phyloP scores from a whole-genome alignment of 2,113 vertebrate genomes.

The Aegotheles bennettii region DNA sequence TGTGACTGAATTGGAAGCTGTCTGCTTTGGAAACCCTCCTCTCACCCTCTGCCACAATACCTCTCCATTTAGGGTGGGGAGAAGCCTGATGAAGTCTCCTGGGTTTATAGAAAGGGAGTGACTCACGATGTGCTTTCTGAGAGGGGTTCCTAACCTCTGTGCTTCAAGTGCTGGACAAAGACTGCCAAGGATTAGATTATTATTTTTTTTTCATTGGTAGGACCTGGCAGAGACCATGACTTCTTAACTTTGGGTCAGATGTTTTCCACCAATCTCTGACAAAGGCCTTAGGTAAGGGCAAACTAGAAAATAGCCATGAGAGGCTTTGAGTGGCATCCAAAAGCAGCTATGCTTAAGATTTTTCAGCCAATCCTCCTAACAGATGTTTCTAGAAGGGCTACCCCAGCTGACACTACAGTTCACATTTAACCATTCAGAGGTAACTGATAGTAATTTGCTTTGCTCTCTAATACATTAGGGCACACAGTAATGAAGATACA shows the following conservation, averaged over 20 bases:
- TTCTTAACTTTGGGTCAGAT: neutral
- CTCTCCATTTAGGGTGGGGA: neutral
- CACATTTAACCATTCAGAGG: neutral
- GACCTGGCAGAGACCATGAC: neutral
- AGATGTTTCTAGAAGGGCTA: neutral
- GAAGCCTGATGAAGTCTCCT: neutral
- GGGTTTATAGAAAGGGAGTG: neutral
- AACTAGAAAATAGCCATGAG: neutral
- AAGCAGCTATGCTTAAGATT: neutral
- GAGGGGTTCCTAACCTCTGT: neutral
- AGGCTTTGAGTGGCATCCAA: neutral
- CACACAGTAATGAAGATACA: neutral
- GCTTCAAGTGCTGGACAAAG: neutral
- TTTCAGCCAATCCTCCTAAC: neutral
- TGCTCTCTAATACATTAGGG: neutral
- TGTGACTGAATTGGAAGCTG: neutral
- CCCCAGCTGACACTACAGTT: neutral
- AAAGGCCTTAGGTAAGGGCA: neutral
- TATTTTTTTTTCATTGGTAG: neutral
- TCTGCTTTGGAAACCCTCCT: neutral
- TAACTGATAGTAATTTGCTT: neutral
- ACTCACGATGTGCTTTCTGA: neutral
- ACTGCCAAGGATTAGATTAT: neutral
- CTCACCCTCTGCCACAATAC: neutral
- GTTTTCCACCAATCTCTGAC: neutral